Conservation (phyloP, 1,140 invertebrate species). For the Microplitis demolitor region DNA sequence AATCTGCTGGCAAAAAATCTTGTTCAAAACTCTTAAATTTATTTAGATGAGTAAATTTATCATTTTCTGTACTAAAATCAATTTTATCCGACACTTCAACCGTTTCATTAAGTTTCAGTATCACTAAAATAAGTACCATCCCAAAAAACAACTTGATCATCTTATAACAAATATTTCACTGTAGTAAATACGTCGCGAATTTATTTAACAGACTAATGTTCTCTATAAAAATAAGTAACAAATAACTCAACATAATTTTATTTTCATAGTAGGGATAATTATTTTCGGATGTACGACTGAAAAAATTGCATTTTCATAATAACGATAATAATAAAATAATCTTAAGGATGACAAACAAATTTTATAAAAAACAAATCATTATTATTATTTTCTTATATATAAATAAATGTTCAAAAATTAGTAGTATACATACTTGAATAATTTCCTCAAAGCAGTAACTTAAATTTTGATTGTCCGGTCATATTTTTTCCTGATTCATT, state of each 20-base stretch:
- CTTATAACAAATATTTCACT: conserved; percentile 12
- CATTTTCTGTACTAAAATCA: not conserved
- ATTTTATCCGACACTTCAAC: conserved; percentile 12
- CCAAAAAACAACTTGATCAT: not conserved
- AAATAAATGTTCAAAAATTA: too few species aligned
- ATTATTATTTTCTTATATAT: too few species aligned
- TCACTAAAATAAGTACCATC: not conserved
- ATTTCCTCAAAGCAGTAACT: not conserved
- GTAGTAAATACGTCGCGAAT: not conserved
- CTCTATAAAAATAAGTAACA: not conserved
- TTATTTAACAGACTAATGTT: conserved; percentile 10
- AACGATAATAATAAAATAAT: conserved; percentile 9
- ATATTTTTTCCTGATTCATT: conserved; percentile 6
- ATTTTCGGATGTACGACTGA: conserved; percentile 31
- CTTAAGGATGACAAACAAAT: not conserved
- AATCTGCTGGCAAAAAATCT: too few species aligned
- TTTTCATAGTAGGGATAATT: conserved; percentile 35
- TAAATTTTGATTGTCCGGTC: not conserved
- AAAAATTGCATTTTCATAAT: conserved; percentile 32
- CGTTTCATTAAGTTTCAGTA: not conserved
- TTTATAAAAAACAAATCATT: not conserved
- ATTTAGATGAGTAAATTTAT: not conserved
- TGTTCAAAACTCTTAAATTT: too few species aligned
- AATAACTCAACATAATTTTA: not conserved
- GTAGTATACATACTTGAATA: not conserved